These are phyloP conservation scores for Acanthiza pusilla DNA, from an alignment of 2,797 vertebrate species.

Conservation along the genomic window DNA sequence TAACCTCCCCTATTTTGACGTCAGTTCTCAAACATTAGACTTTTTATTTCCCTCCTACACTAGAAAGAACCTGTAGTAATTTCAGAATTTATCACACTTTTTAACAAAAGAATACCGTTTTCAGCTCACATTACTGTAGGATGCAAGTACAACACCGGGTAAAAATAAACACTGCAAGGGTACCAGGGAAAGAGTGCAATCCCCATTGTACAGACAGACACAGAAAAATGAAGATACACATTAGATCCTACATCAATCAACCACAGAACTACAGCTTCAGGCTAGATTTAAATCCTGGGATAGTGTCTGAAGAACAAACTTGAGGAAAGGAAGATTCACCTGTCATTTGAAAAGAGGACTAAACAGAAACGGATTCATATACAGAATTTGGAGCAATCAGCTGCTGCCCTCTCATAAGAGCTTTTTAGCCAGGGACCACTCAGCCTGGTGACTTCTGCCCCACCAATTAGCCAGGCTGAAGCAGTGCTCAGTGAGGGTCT, in stretches of 20 bases:
- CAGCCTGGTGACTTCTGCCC: neutral
- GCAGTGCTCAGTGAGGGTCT: neutral
- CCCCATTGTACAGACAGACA: neutral
- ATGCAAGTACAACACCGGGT: neutral
- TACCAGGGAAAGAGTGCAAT: neutral
- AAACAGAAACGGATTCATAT: neutral
- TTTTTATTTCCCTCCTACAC: neutral
- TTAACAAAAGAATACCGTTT: neutral
- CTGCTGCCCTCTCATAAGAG: neutral
- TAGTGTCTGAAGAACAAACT: neutral
- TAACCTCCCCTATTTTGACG: neutral
- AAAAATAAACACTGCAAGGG: neutral
- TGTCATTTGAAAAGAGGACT: neutral
- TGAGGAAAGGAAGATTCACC: neutral
- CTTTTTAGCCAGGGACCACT: neutral
- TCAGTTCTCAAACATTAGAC: neutral
- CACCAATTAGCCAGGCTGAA: neutral
- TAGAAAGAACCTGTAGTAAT: neutral
- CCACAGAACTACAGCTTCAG: neutral
- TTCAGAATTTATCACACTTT: neutral
- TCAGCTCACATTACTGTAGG: neutral
- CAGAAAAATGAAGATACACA: neutral
- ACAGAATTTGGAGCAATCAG: neutral
- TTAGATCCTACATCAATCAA: neutral
- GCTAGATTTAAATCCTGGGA: neutral